A percentile compares a stretch with the other conserved stretches of the same genome.
Conservation (phyloP, 1,140 invertebrate genomes). For the Microplitis demolitor region DNA sequence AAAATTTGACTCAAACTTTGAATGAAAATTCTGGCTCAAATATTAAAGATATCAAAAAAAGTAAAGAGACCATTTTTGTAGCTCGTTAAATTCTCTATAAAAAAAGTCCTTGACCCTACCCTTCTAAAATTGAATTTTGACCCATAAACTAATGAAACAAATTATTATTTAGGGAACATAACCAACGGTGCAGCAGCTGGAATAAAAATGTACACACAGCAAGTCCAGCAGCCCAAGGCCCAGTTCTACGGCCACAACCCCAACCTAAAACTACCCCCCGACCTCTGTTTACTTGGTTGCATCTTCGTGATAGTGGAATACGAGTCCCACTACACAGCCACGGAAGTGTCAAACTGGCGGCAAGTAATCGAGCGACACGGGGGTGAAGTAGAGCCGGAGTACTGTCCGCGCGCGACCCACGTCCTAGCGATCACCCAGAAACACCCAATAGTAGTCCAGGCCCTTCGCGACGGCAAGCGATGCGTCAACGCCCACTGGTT, state of each 20-base stretch:
- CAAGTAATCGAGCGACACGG: constrained; percentile 85
- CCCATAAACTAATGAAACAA: too few species aligned
- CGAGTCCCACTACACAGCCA: constrained; percentile 63
- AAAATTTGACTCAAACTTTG: too few species aligned
- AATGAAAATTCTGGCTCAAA: too few species aligned
- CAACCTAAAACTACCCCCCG: constrained; percentile 82
- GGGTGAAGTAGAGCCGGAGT: constrained; percentile 85
- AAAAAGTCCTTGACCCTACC: too few species aligned
- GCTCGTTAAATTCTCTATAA: too few species aligned
- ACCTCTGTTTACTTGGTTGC: constrained; percentile 89
- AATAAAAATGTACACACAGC: constrained; percentile 60
- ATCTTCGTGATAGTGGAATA: constrained; percentile 86
- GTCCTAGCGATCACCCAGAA: constrained; percentile 89
- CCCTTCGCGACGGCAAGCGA: constrained; percentile 70
- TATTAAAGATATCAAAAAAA: too few species aligned
- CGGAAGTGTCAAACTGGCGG: constrained; percentile 75
- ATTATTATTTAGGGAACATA: constrained; percentile 48
- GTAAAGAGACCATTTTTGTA: too few species aligned
- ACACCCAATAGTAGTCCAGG: constrained; percentile 85
- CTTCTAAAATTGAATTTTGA: too few species aligned
- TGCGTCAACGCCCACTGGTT: constrained; percentile 95
- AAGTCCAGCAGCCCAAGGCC: constrained; percentile 65
- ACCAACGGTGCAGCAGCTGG: constrained; percentile 57
- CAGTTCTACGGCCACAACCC: constrained; percentile 88
- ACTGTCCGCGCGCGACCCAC: constrained; percentile 86